Evolutionary conservation across 2,888 invertebrate species (phyloP), one percentile per base, ranked within the genome.

Genomic region (Neoscelio sp.): DNA sequence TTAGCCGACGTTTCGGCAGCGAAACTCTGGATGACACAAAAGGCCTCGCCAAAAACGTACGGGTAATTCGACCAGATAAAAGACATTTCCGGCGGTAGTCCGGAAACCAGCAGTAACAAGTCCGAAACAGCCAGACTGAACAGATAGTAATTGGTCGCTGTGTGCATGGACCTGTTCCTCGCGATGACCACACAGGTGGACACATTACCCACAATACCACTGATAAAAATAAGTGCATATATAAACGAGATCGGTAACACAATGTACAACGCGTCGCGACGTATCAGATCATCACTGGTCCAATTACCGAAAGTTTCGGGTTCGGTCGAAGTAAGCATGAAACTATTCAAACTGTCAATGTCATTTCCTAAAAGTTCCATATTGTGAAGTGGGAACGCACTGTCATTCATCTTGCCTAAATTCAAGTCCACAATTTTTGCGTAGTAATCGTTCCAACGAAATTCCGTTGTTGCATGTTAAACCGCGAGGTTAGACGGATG

Each of bases 1-100:
- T 96, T 96, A 13, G 95, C 94, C 0, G 95, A 95, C n/a, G 96
- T 96, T 90, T 97, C 97, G 0, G 97, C 95, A 0, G 96, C 94
- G 50, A 97, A 92, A 4, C 95, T 95, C 80, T 94, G 92, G 64
- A 93, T 88, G 7, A 96, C 92, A 90, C 97, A 97, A 82, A 96
- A 94, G 2, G 93, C 92, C 86, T 96, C 95, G 0, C 95, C 95
- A 80, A 97, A 93, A 1, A 95, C 92, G 86, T 95, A 96, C 0
- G 94, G 94, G 52, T 93, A 92, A 26, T 94, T 95, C 73, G 93
- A 94, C 92, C 92, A 92, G 8, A 92, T 90, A 73, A 86, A 83
- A 82, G 92, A 91, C 65, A 93, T 91, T 85, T 94, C 94, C 6
- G 91, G 91, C 0, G 94, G 94, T 40, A 94, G 87, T 0, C 94